Evolutionary conservation across 1,140 invertebrate species (phyloP).

Genomic region (Zaprionus gabonicus): DNA sequence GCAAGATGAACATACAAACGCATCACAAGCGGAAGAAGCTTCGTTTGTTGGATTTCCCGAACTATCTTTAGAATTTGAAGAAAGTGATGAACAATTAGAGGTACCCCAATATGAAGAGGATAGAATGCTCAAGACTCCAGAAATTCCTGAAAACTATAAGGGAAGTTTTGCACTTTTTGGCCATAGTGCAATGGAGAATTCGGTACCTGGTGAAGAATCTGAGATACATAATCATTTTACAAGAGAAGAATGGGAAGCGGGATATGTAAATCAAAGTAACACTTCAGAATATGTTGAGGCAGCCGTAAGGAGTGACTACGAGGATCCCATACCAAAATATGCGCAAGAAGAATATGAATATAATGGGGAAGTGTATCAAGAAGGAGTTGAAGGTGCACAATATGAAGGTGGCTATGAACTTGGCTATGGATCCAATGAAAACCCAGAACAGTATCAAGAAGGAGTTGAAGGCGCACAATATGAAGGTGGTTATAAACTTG

Average conservation of each 20-base stretch:
- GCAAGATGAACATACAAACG: background rate
- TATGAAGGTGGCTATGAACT: too few species aligned
- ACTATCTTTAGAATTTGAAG: background rate
- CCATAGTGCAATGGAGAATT: background rate
- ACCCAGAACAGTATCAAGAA: too few species aligned
- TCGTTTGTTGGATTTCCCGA: background rate
- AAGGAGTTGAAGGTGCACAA: too few species aligned
- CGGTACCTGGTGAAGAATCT: background rate
- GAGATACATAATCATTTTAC: background rate
- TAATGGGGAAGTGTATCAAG: background rate
- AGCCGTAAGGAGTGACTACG: too few species aligned
- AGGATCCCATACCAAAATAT: too few species aligned
- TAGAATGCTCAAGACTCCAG: background rate
- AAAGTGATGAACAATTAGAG: background rate
- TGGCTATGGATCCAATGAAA: too few species aligned
- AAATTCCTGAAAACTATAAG: background rate
- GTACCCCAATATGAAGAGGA: background rate
- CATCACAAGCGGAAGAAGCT: background rate
- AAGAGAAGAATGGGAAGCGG: background rate
- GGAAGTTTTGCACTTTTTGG: background rate
- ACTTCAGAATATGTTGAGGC: background rate
- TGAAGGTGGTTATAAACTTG: too few species aligned
- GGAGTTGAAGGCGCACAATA: too few species aligned
- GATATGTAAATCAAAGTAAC: background rate
- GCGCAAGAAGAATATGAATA: background rate